Conservation (phyloP, 2,113 vertebrate genomes). For the Anguilla japonica region DNA sequence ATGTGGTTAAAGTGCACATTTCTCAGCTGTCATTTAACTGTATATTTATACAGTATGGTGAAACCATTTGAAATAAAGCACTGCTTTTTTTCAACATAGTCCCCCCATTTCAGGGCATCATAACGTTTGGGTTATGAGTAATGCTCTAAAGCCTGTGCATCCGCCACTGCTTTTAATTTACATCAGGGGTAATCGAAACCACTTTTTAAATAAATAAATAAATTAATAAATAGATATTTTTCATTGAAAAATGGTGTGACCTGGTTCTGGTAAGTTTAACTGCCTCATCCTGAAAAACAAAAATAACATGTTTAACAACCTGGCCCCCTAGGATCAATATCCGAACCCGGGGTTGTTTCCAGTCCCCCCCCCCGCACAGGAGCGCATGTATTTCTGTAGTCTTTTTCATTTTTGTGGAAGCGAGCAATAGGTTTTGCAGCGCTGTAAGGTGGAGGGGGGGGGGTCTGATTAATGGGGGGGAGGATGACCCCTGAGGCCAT, state of each 20-base stretch:
- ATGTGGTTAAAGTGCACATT: no score
- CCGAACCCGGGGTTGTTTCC: slow-evolving; percentile 25
- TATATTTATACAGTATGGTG: no score
- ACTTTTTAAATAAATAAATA: slow-evolving; percentile 75
- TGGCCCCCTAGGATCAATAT: slow-evolving; percentile 77
- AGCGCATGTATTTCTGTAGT: slow-evolving; percentile 62
- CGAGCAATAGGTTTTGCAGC: slow-evolving; percentile 82
- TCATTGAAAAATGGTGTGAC: slow-evolving; percentile 81
- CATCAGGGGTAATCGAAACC: slow-evolving; percentile 88
- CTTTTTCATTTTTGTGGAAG: slow-evolving; percentile 73
- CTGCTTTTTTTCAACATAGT: no score
- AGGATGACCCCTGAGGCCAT: slow-evolving; percentile 95
- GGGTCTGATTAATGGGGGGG: slow-evolving; percentile 86
- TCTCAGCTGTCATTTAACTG: no score
- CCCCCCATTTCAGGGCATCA: no score
- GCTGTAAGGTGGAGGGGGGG: slow-evolving; percentile 58
- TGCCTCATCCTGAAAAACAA: slow-evolving; percentile 84
- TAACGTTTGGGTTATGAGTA: slow-evolving; percentile 55
- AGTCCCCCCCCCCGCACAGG: slow-evolving; percentile 57
- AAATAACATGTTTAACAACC: slow-evolving; percentile 78
- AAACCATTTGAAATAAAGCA: neutral
- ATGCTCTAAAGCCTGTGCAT: slow-evolving; percentile 82
- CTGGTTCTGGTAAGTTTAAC: slow-evolving; percentile 83
- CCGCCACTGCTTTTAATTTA: slow-evolving; percentile 90
- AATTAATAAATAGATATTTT: slow-evolving; percentile 75